Base-by-base conservation (phyloP, 2,797 vertebrate species). In the Coilia nasus region DNA sequence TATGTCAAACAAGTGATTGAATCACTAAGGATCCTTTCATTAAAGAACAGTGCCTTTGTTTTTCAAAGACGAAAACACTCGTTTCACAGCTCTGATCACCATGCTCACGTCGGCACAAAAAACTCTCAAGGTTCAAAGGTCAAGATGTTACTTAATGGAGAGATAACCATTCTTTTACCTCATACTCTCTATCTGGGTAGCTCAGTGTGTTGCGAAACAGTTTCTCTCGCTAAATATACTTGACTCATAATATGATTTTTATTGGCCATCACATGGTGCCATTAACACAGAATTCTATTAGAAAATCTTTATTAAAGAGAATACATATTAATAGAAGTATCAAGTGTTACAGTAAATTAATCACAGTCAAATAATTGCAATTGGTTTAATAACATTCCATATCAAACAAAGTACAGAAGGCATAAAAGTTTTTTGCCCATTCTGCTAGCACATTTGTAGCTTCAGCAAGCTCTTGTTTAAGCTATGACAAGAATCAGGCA, bases 1-100 rank as follows among this genome's bases (percentile, higher is more conserved):
- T 78, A 78, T 78, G 71, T 78, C 17, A 41, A 35, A 44, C 31
- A 19, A 78, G 71, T 78, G 17, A 78, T 78, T 78, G 15, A 78
- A 44, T 44, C 71, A 78, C 41, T 6, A 2, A 41, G 17, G 31
- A 78, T 78, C 71, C 71, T 44, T 78, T 78, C 71, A 78, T 78
- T 31, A 78, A 78, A 78, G 15, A 1, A 44, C 31, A 44, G 41
- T 78, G 6, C 35, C 21, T 41, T 21, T 78, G 50, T 54, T 54
- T 54, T 78, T 78, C 17, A 44, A 44, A 78, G 71, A 78, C 35
- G 10, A 44, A 21, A 15, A 41, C 17, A 31, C 31, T 54, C 17
- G 41, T 44, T 44, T 44, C 71, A 44, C 31, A 44, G 71, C 71
- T 35, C 14, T 75, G 28, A 75, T 78, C 71, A 44, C 19, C 7